phyloP scores from a whole-genome alignment of 2,888 invertebrate genomes.

The Noctua comes region DNA sequence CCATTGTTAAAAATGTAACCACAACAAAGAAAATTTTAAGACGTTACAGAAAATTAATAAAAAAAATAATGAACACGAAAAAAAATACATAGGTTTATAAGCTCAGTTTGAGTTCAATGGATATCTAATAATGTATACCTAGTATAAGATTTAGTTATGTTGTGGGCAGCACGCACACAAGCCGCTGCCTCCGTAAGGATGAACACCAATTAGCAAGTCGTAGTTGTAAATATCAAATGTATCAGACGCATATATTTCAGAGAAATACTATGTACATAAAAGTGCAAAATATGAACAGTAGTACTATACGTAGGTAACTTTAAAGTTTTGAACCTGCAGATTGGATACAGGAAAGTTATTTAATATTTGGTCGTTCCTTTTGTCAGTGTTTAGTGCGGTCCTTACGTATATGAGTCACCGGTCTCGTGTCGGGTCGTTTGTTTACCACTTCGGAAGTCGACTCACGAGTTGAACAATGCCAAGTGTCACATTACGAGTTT shows the following conservation, averaged over 20 bases:
- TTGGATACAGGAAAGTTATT: constrained; percentile 6
- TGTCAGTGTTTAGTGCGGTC: neutral
- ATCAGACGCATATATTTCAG: constrained; percentile 48
- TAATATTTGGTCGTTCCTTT: constrained; percentile 30
- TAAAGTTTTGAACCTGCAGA: constrained; percentile 12
- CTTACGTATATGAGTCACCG: neutral
- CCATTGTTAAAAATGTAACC: neutral
- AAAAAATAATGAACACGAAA: neutral
- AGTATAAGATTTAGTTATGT: constrained; percentile 41
- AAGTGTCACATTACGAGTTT: constrained; percentile 22
- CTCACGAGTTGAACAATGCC: constrained; percentile 24
- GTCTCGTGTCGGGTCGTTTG: constrained; percentile 9
- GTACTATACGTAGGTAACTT: constrained; percentile 20
- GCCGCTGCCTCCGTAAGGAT: constrained; percentile 48
- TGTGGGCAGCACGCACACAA: constrained; percentile 25
- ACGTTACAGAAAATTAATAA: constrained; percentile 3
- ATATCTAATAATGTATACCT: no score
- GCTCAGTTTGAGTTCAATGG: constrained; percentile 18
- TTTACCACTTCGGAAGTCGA: constrained; percentile 28
- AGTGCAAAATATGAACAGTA: neutral
- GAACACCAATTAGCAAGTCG: constrained; percentile 59
- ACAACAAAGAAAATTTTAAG: neutral
- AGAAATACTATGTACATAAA: constrained; percentile 26
- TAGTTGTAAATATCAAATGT: constrained; percentile 53
- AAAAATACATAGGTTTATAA: constrained; percentile 11